A percentile compares a stretch with the other conserved stretches of the same genome.
Conservation (phyloP, 92 coral and sea anemone species). For the Porites evermanni region DNA sequence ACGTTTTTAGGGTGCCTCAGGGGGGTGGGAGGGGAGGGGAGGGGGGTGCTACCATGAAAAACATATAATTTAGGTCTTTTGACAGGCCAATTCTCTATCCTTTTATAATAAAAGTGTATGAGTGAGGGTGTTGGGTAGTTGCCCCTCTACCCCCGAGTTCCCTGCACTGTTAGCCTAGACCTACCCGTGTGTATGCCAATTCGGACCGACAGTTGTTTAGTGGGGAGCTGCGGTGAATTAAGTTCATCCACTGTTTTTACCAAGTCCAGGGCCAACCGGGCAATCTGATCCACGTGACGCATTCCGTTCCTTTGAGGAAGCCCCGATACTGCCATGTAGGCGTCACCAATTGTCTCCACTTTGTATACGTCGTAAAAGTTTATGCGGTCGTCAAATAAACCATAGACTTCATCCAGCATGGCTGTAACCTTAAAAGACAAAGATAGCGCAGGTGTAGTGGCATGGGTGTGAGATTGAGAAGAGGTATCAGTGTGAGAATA, state of each 20-base stretch:
- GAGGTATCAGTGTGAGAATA: too few species aligned
- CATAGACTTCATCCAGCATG: constrained; percentile 38
- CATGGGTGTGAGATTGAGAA: too few species aligned
- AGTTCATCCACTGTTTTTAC: constrained; percentile 34
- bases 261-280: constrained; percentile 74
- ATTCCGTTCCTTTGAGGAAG: constrained; percentile 71
- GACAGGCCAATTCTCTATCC: too few species aligned
- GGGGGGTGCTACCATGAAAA: too few species aligned
- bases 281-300: constrained; percentile 72
- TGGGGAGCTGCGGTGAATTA: constrained; percentile 11
- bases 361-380: constrained; percentile 75
- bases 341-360: constrained; percentile 78
- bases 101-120: too few species aligned
- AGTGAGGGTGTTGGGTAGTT: too few species aligned
- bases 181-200: constrained; percentile 77
- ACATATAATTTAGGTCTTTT: too few species aligned
- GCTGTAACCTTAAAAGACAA: constrained; percentile 17
- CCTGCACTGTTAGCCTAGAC: not conserved
- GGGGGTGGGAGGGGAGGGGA: too few species aligned
- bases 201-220: constrained; percentile 44
- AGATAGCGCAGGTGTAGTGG: not conserved
- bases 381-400: constrained; percentile 64
- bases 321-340: constrained; percentile 80
- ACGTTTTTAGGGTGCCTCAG: too few species aligned
- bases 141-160: too few species aligned